Base-by-base conservation (phyloP, 2,888 invertebrate species). In the Thecophora atra region DNA sequence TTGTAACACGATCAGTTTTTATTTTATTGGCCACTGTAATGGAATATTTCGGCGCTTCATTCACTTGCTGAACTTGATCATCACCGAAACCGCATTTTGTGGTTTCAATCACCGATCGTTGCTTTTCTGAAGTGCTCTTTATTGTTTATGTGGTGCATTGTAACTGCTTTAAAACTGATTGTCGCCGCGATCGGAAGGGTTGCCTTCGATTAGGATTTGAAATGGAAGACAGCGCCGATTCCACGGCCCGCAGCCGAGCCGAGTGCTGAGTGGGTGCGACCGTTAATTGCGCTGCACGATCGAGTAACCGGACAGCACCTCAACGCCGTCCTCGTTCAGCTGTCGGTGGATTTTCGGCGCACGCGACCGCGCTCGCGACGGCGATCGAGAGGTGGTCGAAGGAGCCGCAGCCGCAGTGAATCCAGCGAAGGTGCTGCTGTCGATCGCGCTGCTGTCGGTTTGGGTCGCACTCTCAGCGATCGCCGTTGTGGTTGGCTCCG, bases 271-370 rank as follows among this genome's bases (percentile, higher is more conserved):
- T 37, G 37, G 6, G 37, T 37, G 37, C 11, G 47, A 15, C 58
- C 56, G 62, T 70, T 63, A 70, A 24, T 70, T 77, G 28, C 68
- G 81, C 75, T 79, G 80, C 75, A 83, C 83, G 66, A 78, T 80
- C 56, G 83, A 83, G 75, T 83, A 83, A 65, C 83, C 83, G 70
- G 80, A 83, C 37, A 83, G 79, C 47, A 83, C 81, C 73, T 83
- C 83, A 3, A 83, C 83, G 52, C 83, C 83, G 72, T 83, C 83
- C 8, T 80, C 76, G 69, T 76, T 83, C 51, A 84, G 80, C 72
- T 80, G 76, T 64, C 84, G 82, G 71, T 81, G 79, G 21, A 83
- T 76, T 60, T 81, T 81, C 17, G 76, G 75, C 28, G 76, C 5
- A 26, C 6, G 51, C 17, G 15, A 28, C 64, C 13, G 62, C 71